Evolutionary conservation across 2,888 invertebrate genomes (phyloP).

Genomic region (Athetis lepigone): DNA sequence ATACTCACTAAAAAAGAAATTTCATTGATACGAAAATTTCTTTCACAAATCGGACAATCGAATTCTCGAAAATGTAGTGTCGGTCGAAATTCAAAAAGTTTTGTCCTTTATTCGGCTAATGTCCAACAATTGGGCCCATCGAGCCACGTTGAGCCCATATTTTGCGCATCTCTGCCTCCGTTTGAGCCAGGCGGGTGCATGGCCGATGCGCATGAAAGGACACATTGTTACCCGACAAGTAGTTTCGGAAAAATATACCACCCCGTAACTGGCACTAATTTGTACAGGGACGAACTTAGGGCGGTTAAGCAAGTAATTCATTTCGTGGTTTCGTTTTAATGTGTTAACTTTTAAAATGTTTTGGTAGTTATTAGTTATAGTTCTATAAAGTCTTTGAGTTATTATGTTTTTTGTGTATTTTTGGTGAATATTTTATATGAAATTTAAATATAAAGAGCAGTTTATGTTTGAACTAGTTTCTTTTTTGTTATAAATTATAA

Average conservation of each 20-base stretch:
- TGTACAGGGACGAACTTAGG: constrained; percentile 76
- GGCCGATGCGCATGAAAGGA: constrained; percentile 74
- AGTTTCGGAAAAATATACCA: constrained; percentile 86
- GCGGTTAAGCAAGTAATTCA: not conserved
- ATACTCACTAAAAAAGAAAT: constrained; percentile 26
- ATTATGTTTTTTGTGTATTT: not conserved
- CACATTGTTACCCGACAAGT: constrained; percentile 85
- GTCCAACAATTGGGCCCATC: constrained; percentile 64
- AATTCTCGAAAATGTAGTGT: constrained; percentile 52
- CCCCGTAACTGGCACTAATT: constrained; percentile 87
- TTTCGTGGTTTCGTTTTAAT: constrained; percentile 18
- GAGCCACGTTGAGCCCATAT: constrained; percentile 66
- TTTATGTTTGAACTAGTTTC: not conserved
- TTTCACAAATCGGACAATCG: constrained; percentile 60
- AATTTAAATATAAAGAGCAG: constrained; percentile 7
- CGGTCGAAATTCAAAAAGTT: constrained; percentile 43
- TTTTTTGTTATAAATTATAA: not conserved
- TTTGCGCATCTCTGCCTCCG: constrained; percentile 81
- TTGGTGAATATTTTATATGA: not conserved
- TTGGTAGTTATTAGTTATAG: not conserved
- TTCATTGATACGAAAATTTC: constrained; percentile 67
- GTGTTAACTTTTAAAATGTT: constrained; percentile 31
- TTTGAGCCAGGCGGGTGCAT: constrained; percentile 68
- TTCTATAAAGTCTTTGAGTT: constrained; percentile 16
- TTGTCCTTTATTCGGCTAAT: constrained; percentile 63